A percentile compares a stretch with the other conserved stretches of the same genome.
Evolutionary conservation across 2,113 vertebrate genomes (phyloP).

Genomic region (Saccopteryx bilineata): DNA sequence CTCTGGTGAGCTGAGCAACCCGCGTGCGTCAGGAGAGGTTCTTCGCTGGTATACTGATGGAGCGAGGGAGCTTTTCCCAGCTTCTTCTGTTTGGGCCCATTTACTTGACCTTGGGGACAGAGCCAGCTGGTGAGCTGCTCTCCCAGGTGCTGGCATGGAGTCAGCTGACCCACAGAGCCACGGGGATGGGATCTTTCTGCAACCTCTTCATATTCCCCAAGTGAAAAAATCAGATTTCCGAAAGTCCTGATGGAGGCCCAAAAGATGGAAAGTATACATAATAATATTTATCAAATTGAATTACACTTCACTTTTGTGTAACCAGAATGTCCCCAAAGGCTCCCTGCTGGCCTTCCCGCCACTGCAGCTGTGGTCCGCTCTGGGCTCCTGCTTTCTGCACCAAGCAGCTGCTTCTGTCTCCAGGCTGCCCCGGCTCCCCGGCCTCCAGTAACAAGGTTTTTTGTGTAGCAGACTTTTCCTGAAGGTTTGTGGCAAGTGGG

Average conservation of each 20-base stretch:
- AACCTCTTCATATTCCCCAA: neutral
- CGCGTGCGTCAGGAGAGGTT: neutral
- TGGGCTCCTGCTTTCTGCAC: neutral
- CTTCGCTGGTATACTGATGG: neutral
- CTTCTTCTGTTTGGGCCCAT: neutral
- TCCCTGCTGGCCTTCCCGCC: neutral
- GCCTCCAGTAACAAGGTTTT: neutral
- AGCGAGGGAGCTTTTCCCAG: neutral
- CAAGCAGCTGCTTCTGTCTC: neutral
- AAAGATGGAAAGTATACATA: neutral
- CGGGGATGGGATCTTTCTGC: neutral
- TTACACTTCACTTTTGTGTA: neutral
- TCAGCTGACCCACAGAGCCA: neutral
- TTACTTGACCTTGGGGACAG: neutral
- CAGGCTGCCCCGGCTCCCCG: neutral
- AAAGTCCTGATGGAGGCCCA: neutral
- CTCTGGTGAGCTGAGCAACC: neutral
- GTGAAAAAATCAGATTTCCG: constrained; percentile 2
- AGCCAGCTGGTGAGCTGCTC: neutral
- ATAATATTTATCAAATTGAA: neutral
- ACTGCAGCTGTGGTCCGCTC: neutral
- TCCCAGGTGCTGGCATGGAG: neutral
- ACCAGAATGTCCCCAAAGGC: neutral
- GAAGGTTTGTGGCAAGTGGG: neutral
- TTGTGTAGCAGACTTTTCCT: constrained; percentile 1